phyloP scores from a whole-genome alignment of 2,797 vertebrate species.

The Melanotaenia nigrans region DNA sequence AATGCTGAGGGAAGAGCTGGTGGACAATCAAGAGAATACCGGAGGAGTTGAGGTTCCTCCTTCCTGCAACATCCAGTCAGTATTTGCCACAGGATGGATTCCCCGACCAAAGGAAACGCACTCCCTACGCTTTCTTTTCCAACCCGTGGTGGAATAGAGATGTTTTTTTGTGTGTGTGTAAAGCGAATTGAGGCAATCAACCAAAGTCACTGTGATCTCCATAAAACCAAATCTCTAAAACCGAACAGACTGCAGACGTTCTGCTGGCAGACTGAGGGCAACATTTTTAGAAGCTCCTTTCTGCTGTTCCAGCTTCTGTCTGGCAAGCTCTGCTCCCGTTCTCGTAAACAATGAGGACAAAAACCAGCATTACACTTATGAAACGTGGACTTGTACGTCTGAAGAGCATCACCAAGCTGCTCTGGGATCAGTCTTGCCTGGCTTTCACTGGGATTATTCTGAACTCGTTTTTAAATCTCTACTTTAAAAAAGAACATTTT shows the following conservation, averaged over 20 bases:
- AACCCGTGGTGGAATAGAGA: neutral
- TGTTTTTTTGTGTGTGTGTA: conserved; percentile 2
- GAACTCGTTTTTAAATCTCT: conserved; percentile 9
- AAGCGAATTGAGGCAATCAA: conserved; percentile 33
- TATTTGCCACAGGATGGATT: conserved; percentile 26
- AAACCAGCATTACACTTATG: neutral
- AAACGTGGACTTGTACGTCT: neutral
- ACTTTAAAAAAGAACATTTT: neutral
- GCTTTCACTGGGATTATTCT: conserved; percentile 35
- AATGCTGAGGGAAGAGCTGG: conserved; percentile 61
- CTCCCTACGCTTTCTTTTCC: conserved; percentile 18
- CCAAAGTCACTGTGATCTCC: neutral
- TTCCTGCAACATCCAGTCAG: conserved; percentile 27
- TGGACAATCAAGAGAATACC: conserved; percentile 25
- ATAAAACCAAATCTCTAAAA: neutral
- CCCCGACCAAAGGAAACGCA: conserved; percentile 34
- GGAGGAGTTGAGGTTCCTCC: conserved; percentile 14
- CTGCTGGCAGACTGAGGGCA: conserved; percentile 8
- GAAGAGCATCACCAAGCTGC: conserved; percentile 9
- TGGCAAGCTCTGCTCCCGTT: conserved; percentile 20
- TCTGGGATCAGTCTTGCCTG: conserved; percentile 12
- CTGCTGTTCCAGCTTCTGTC: conserved; percentile 31
- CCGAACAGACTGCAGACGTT: conserved; percentile 22
- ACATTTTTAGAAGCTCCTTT: conserved; percentile 32
- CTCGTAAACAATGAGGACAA: conserved; percentile 29